Conservation (phyloP, 2,888 invertebrate genomes). For the Slavum lentiscoides region DNA sequence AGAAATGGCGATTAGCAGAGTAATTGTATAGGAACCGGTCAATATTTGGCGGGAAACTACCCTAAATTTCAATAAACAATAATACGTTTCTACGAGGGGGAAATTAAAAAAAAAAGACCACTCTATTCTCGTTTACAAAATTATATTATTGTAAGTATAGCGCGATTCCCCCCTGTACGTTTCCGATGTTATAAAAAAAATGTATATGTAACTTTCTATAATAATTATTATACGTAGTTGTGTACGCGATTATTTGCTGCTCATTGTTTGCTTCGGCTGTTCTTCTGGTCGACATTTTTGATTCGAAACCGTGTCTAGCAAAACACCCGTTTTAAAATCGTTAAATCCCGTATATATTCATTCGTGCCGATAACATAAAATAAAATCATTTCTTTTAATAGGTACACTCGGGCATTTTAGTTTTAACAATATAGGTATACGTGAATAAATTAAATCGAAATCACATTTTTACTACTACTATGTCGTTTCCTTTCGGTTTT, state of each 20-base stretch:
- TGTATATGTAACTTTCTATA: neutral
- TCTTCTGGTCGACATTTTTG: neutral
- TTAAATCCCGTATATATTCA: neutral
- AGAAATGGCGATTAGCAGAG: neutral
- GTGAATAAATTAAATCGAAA: neutral
- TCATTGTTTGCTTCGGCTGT: constrained; percentile 26
- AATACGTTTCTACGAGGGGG: constrained; percentile 7
- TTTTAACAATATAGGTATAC: too few relatives aligned
- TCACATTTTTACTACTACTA: neutral
- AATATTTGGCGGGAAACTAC: constrained; percentile 20
- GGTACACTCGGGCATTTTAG: too few relatives aligned
- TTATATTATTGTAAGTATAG: constrained; percentile 11
- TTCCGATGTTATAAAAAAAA: constrained; percentile 12
- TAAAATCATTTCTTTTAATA: too few relatives aligned
- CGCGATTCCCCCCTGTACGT: neutral
- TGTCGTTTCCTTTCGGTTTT: neutral
- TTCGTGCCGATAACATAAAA: too few relatives aligned
- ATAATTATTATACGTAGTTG: constrained; percentile 3
- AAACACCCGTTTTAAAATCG: constrained; percentile 14
- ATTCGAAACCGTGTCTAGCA: neutral
- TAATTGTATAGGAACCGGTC: neutral
- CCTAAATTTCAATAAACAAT: constrained; percentile 28
- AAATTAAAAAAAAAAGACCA: constrained; percentile 31
- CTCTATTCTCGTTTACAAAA: constrained; percentile 7
- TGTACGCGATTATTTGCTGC: neutral